Evolutionary conservation across 2,797 vertebrate species (phyloP).

Genomic region (Rallus crepitans): DNA sequence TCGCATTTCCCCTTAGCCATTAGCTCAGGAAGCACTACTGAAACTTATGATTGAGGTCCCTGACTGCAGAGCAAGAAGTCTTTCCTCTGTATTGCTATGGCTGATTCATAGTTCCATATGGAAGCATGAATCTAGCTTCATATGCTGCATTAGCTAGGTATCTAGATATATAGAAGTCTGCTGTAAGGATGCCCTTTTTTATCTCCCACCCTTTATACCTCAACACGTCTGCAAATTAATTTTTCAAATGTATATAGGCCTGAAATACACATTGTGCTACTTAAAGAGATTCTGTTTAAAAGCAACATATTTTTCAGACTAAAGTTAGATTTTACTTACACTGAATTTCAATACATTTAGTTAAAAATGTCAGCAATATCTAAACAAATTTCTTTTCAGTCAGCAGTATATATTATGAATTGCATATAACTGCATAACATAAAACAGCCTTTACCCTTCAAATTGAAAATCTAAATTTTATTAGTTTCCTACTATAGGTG

Average conservation of each 20-base stretch:
- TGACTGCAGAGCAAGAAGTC: background rate
- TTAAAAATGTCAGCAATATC: background rate
- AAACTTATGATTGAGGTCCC: background rate
- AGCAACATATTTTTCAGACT: background rate
- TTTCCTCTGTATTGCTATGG: background rate
- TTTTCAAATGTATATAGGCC: background rate
- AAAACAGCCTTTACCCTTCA: background rate
- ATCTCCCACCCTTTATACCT: background rate
- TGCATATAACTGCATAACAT: background rate
- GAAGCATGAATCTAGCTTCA: background rate
- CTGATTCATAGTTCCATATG: background rate
- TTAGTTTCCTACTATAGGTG: background rate
- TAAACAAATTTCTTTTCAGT: background rate
- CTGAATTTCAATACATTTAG: background rate
- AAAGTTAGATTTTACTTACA: background rate
- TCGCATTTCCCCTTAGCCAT: background rate
- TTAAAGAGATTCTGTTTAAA: background rate
- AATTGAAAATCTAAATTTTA: background rate
- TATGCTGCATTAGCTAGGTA: background rate
- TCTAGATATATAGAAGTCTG: background rate
- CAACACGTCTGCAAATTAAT: background rate
- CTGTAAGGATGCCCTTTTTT: background rate
- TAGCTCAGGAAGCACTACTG: background rate
- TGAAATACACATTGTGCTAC: background rate
- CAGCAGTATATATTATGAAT: background rate